Evolutionary conservation across 2,113 vertebrate species (phyloP).

Genomic region (Cinclus mexicanus): DNA sequence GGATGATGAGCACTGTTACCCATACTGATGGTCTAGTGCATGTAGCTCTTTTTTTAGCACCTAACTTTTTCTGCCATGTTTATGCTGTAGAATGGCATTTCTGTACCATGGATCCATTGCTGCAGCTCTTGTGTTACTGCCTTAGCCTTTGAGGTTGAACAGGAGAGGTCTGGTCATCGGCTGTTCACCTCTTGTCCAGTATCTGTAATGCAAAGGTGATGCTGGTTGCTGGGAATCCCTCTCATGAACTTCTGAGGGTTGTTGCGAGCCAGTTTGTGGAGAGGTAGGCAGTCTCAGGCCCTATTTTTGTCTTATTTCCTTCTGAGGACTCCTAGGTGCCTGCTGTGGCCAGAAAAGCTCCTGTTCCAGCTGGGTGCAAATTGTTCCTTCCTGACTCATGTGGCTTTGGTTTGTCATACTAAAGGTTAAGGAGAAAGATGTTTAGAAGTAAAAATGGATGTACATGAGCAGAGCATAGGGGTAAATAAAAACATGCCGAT

Average conservation of each 20-base stretch:
- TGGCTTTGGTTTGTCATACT: not conserved
- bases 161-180: not conserved
- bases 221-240: not conserved
- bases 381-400: not conserved
- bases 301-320: not conserved
- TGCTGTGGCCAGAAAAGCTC: not conserved
- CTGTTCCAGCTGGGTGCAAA: not conserved
- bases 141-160: not conserved
- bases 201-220: not conserved
- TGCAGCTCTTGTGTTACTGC: not conserved
- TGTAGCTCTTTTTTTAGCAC: not conserved
- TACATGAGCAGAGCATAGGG: not conserved
- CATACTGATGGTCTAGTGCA: not conserved
- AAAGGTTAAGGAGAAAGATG: not conserved
- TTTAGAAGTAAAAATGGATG: not conserved
- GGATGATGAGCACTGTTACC: not conserved
- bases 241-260: not conserved
- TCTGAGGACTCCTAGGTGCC: not conserved
- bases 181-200: not conserved
- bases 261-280: not conserved
- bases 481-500: not conserved
- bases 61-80: not conserved
- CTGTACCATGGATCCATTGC: not conserved
- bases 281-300: not conserved
- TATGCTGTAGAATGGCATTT: not conserved